Evolutionary conservation across 2,113 vertebrate genomes (phyloP).

Genomic region (Podarcis raffonei): DNA sequence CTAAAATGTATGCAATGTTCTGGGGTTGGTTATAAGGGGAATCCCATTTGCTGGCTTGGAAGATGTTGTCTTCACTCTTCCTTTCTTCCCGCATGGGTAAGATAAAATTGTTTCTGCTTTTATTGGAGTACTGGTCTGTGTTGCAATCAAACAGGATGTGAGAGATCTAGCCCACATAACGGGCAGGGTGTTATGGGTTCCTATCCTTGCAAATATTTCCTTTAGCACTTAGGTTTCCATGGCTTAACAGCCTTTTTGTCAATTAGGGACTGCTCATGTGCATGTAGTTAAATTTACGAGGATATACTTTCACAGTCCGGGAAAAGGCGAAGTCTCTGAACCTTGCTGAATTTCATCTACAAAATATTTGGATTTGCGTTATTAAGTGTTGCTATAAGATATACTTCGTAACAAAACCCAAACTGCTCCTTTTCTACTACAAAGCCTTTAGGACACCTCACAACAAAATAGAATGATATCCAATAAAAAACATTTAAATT

Average conservation of each 20-base stretch:
- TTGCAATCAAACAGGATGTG: neutral
- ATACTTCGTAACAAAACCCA: neutral
- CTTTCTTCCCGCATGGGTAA: neutral
- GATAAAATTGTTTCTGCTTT: neutral
- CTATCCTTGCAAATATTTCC: neutral
- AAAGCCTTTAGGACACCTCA: neutral
- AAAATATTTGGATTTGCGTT: neutral
- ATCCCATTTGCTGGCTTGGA: slow-evolving; percentile 13
- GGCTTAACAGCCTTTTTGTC: neutral
- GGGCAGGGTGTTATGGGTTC: neutral
- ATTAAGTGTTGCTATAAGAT: neutral
- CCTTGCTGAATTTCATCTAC: neutral
- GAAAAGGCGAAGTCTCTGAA: neutral
- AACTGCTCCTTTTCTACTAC: neutral
- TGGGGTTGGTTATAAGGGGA: neutral
- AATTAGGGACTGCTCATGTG: neutral
- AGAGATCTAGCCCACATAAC: neutral
- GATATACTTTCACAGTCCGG: neutral
- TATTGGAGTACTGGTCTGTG: neutral
- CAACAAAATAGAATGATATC: neutral
- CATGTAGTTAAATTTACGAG: neutral
- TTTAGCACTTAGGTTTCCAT: neutral
- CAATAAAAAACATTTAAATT: neutral
- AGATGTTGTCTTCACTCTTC: neutral
- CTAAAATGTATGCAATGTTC: neutral